Evolutionary conservation across 2,113 vertebrate genomes (phyloP), one percentile per base, ranked within the genome.

Genomic region (Apodemus speciosus): DNA sequence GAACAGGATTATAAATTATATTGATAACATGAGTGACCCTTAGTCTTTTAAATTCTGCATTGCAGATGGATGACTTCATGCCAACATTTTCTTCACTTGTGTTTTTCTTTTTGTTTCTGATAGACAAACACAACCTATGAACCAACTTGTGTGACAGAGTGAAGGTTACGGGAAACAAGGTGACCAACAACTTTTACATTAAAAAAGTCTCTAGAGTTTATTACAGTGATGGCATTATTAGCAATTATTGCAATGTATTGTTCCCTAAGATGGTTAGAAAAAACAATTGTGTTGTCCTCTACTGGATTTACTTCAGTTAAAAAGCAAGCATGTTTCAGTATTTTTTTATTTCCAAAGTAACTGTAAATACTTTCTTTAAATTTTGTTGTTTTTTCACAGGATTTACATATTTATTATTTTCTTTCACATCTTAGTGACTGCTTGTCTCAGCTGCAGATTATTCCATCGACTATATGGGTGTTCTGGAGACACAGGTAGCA

Each of bases 181-280:
- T 97, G 96, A 98, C 95, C 97, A 98, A 98, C 97, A 97, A 94
- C 90, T 97, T 97, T 98, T 98, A 99, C 99, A 98, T 76, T 72
- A 56, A 97, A 99, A 98, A 98, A 97, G 95, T 98, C 93, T 98
- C 97, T 98, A 97, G 96, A 98, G 98, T 98, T 98, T 98, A 99
- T 99, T 99, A 99, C 99, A 99, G 98, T 99, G 98, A 98, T 99
- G 98, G 97, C 98, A 98, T 99, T 98, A 98, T 98, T 99, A 98
- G 99, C 98, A 99, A 99, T 99, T 99, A 99, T 99, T 99, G 99
- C 99, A 99, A 99, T 99, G 99, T 99, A 98, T 98, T 98, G 97
- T 99, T 99, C 98, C 99, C 99, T 99, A 99, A 99, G 98, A 99
- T 99, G 99, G 98, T 99, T 99, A 99, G 99, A 99, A 99, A 99